Evolutionary conservation across 1,140 invertebrate species (phyloP).

Genomic region (Cherax destructor): DNA sequence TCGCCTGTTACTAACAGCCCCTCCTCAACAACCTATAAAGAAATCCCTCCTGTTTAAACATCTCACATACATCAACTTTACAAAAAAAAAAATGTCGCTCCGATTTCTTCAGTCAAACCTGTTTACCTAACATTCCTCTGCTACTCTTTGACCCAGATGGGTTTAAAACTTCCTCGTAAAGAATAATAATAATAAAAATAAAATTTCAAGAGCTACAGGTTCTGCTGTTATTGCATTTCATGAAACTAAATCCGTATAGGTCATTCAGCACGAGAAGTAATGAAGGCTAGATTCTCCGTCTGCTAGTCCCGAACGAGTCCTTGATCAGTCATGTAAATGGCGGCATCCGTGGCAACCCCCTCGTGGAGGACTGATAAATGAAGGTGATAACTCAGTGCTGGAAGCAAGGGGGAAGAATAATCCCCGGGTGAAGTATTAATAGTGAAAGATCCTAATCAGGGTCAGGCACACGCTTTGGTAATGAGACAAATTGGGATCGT

Average conservation of each 20-base stretch:
- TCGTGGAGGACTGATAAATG: conserved; percentile 1
- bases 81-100: background rate
- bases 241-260: too few relatives aligned
- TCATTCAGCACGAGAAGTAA: too few relatives aligned
- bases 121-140: too few relatives aligned
- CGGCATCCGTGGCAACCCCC: background rate
- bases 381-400: conserved; percentile 11
- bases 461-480: background rate
- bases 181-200: too few relatives aligned
- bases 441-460: conserved; percentile 54
- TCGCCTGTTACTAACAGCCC: background rate
- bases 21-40: background rate
- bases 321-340: background rate
- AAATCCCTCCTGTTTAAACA: too few relatives aligned
- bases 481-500: conserved; percentile 35
- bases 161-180: too few relatives aligned
- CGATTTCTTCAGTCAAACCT: too few relatives aligned
- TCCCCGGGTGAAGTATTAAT: conserved; percentile 57
- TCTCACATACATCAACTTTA: background rate
- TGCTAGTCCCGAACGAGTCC: background rate
- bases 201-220: too few relatives aligned
- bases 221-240: too few relatives aligned
- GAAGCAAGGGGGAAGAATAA: background rate
- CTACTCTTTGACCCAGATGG: too few relatives aligned
- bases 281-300: too few relatives aligned